These are phyloP conservation scores for Pharmacophagus antenor DNA, from an alignment of 2,888 invertebrate species.

Conservation along the genomic window DNA sequence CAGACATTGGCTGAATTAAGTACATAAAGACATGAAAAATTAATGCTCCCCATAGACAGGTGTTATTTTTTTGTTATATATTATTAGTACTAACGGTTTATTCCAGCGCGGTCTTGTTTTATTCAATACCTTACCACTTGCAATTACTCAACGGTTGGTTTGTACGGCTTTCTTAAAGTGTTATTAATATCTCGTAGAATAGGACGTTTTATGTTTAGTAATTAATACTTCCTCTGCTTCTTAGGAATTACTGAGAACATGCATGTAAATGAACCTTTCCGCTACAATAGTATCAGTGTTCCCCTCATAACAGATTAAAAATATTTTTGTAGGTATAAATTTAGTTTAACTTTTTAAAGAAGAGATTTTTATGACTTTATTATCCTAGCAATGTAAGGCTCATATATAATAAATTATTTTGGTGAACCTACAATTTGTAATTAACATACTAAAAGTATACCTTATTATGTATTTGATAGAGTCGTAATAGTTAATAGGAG, in stretches of 20 bases:
- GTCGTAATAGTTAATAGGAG: too few species aligned
- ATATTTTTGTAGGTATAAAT: too few species aligned
- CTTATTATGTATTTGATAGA: too few species aligned
- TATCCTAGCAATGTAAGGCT: too few species aligned
- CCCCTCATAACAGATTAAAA: too few species aligned
- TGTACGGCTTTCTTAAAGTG: conserved; percentile 10
- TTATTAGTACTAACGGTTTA: conserved; percentile 18
- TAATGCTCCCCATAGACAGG: conserved; percentile 24
- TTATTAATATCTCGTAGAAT: not conserved
- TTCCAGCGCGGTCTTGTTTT: conserved; percentile 18
- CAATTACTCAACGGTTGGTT: conserved; percentile 20
- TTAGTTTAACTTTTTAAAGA: too few species aligned
- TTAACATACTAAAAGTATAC: too few species aligned
- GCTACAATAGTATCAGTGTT: too few species aligned
- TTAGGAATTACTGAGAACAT: not conserved
- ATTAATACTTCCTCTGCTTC: not conserved
- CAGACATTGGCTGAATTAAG: conserved; percentile 12
- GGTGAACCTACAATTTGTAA: too few species aligned
- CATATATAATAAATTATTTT: too few species aligned
- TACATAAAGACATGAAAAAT: conserved; percentile 25
- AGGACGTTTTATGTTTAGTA: not conserved
- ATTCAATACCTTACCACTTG: conserved; percentile 22
- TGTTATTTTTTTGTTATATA: conserved; percentile 23
- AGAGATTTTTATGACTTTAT: too few species aligned
- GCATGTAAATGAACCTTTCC: too few species aligned